Evolutionary conservation across 35 echinoderm and acorn worm species (phyloP).

Genomic region (Ophioderma brevispina): DNA sequence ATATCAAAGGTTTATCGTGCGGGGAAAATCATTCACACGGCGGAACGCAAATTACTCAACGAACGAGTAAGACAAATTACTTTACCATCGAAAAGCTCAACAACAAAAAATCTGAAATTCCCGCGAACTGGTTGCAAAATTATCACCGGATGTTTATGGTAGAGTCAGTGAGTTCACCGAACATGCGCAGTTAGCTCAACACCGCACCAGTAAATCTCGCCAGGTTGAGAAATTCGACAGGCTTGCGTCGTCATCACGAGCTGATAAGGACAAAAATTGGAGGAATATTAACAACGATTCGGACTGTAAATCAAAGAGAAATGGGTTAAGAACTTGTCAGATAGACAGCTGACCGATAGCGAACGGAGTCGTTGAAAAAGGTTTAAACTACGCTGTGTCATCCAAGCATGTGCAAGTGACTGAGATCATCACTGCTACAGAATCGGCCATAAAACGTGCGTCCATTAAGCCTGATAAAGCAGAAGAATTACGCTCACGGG

Average conservation of each 20-base stretch:
- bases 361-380: not conserved
- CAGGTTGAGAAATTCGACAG: not conserved
- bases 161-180: not conserved
- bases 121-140: not conserved
- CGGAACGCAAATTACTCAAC: too few species aligned
- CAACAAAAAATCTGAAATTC: not conserved
- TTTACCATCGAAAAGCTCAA: not conserved
- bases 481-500: too few species aligned
- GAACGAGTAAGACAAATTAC: not conserved
- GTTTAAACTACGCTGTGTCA: not conserved
- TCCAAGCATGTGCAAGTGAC: too few species aligned
- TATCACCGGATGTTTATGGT: too few species aligned
- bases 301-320: not conserved
- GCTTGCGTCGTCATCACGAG: too few species aligned
- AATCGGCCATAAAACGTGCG: not conserved
- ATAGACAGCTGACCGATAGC: too few species aligned
- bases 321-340: too few species aligned
- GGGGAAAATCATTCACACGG: too few species aligned
- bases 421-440: too few species aligned
- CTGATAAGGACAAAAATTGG: not conserved
- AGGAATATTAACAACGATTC: not conserved
- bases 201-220: not conserved
- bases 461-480: not conserved
- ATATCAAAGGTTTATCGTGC: not conserved
- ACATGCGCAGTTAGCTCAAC: not conserved